phyloP scores from a whole-genome alignment of 2,113 vertebrate genomes.

The Martes martes region DNA sequence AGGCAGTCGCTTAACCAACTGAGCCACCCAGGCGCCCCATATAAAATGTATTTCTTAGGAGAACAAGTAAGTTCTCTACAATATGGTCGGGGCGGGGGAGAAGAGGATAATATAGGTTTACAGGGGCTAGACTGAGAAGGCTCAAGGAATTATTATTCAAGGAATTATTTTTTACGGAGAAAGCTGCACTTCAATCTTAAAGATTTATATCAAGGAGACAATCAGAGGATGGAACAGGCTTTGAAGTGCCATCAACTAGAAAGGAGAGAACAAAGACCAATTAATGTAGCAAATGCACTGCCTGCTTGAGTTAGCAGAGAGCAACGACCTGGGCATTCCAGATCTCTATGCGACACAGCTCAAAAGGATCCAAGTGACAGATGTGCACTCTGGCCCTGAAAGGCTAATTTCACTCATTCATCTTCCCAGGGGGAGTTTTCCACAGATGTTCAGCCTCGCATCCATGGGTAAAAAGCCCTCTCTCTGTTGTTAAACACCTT shows the following conservation, averaged over 20 bases:
- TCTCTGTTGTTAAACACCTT: neutral
- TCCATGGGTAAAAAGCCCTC: neutral
- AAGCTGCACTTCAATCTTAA: neutral
- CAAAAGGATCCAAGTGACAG: neutral
- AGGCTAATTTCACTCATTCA: neutral
- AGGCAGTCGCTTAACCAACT: no score
- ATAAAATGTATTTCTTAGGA: constrained; percentile 3
- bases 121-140: neutral
- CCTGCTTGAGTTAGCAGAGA: neutral
- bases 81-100: neutral
- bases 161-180: neutral
- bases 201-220: constrained; percentile 29
- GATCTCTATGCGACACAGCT: neutral
- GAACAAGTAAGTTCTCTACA: neutral
- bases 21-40: no score
- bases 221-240: neutral
- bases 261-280: constrained; percentile 17
- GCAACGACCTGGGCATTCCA: neutral
- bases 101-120: neutral
- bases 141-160: neutral
- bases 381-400: neutral
- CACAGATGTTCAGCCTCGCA: neutral
- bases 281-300: neutral
- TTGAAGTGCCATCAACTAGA: neutral
- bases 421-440: neutral